Conservation (phyloP, 2,113 vertebrate genomes). For the Paralichthys olivaceus region DNA sequence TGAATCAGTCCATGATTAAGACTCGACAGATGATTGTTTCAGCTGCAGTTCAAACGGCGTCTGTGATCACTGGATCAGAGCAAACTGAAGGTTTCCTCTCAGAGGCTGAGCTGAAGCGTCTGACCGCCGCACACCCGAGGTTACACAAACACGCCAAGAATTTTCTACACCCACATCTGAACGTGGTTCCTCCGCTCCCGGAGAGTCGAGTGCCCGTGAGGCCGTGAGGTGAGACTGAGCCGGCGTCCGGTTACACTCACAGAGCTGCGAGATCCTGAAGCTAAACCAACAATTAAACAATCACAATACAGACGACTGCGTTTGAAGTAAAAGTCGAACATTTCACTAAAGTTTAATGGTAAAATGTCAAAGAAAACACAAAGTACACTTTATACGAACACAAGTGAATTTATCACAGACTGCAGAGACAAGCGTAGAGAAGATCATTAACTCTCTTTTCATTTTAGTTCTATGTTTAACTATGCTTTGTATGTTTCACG, state of each 20-base stretch:
- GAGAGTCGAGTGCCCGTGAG: constrained; percentile 12
- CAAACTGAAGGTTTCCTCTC: constrained; percentile 58
- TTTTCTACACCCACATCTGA: constrained; percentile 74
- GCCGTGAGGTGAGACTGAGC: constrained; percentile 22
- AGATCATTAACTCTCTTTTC: no score
- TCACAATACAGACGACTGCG: no score
- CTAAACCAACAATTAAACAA: not conserved
- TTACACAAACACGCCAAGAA: constrained; percentile 79
- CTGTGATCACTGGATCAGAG: constrained; percentile 49
- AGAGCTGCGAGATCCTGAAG: not conserved
- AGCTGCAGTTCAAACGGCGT: constrained; percentile 25
- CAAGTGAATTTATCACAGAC: no score
- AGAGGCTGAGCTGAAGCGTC: constrained; percentile 17
- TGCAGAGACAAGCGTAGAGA: no score
- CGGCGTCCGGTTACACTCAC: not conserved
- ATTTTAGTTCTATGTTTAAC: no score
- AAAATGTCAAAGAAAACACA: no score
- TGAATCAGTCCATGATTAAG: no score
- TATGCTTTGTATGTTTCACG: no score
- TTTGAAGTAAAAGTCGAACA: not conserved
- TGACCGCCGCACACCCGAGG: constrained; percentile 54
- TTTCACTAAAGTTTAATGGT: no score
- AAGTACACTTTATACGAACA: no score
- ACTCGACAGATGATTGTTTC: no score
- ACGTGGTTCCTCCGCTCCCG: constrained; percentile 45